Conservation (phyloP, 2,888 invertebrate genomes). For the Diogma glabrata region DNA sequence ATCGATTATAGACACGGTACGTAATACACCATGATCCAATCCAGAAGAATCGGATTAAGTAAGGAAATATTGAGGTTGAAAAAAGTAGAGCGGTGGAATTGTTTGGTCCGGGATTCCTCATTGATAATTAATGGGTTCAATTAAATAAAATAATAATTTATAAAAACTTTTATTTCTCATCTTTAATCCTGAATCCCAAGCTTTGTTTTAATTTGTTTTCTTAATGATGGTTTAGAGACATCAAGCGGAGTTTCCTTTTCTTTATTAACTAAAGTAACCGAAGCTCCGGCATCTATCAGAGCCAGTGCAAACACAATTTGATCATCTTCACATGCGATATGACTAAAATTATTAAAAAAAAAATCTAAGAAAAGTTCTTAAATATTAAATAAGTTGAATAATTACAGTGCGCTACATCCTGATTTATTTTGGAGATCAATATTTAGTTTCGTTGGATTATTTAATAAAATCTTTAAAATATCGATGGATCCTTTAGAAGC, state of each 20-base stretch:
- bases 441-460: slow-evolving; percentile 4
- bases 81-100: too few relatives aligned
- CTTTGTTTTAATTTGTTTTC: slow-evolving; percentile 10
- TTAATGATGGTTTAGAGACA: slow-evolving; percentile 15
- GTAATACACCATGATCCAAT: too few relatives aligned
- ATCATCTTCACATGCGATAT: slow-evolving; percentile 16
- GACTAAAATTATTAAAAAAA: slow-evolving; percentile 6
- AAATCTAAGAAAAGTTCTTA: neutral
- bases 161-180: neutral
- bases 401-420: slow-evolving; percentile 15
- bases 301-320: slow-evolving; percentile 12
- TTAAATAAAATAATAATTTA: slow-evolving; percentile 5
- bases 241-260: slow-evolving; percentile 14
- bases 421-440: slow-evolving; percentile 12
- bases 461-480: slow-evolving; percentile 13
- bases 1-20: too few relatives aligned
- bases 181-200: neutral
- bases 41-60: too few relatives aligned
- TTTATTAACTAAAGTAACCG: slow-evolving; percentile 13
- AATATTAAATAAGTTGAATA: too few relatives aligned
- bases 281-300: slow-evolving; percentile 14
- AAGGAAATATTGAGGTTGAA: too few relatives aligned
- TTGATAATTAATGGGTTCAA: too few relatives aligned
- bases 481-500: slow-evolving; percentile 13
- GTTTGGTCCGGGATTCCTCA: too few relatives aligned